Percentiles rank a stretch among this genome's conserved stretches.
Conservation (phyloP, 2,888 invertebrate species). For the Vesta saturnalis region DNA sequence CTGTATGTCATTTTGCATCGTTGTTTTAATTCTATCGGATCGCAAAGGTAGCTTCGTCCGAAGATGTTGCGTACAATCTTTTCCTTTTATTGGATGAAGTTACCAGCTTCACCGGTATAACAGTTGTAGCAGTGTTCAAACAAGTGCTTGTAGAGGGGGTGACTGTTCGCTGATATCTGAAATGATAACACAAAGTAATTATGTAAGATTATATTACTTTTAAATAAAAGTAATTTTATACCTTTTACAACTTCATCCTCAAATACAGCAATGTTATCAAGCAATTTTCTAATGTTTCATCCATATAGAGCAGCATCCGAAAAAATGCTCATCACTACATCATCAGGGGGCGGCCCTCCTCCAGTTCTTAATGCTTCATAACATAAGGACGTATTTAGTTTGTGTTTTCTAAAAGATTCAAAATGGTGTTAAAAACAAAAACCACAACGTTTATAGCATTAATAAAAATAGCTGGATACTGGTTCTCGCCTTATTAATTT, state of each 20-base stretch:
- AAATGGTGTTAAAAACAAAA: not conserved
- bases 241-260: not conserved
- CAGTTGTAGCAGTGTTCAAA: too few relatives aligned
- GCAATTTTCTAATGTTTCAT: not conserved
- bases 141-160: too few relatives aligned
- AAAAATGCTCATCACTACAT: not conserved
- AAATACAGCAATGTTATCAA: not conserved
- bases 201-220: too few relatives aligned
- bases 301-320: slow-evolving; percentile 7
- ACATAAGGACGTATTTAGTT: not conserved
- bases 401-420: not conserved
- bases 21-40: not conserved
- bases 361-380: not conserved
- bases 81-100: not conserved
- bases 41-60: too few relatives aligned
- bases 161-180: too few relatives aligned
- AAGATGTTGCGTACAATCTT: not conserved
- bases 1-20: not conserved
- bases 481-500: not conserved
- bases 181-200: not conserved
- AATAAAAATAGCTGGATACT: not conserved
- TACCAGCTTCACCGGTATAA: not conserved
- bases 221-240: not conserved
- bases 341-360: not conserved
- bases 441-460: not conserved